phyloP scores from a whole-genome alignment of 2,797 vertebrate genomes.

The Sebastes kiyomatsui region DNA sequence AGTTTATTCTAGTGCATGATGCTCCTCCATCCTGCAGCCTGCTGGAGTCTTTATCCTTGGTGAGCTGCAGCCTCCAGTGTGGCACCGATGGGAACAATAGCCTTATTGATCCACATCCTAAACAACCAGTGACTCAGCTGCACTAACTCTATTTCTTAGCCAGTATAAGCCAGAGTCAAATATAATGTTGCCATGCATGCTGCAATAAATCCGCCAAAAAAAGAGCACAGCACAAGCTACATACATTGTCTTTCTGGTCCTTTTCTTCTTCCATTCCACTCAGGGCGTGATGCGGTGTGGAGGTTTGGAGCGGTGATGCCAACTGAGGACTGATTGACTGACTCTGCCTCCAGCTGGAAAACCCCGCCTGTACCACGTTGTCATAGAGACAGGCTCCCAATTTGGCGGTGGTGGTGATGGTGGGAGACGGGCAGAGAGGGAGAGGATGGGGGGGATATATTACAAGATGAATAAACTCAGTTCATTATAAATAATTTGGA shows the following conservation, averaged over 20 bases:
- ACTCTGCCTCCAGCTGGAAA: conserved; percentile 62
- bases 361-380: conserved; percentile 80
- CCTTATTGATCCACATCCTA: conserved; percentile 39
- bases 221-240: conserved; percentile 22
- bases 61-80: not conserved
- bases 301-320: conserved; percentile 57
- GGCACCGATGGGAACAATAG: conserved; percentile 62
- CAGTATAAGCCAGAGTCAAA: rapidly evolving
- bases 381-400: conserved; percentile 79
- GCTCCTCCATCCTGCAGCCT: not conserved
- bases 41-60: not conserved
- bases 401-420: conserved; percentile 9
- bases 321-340: conserved; percentile 39
- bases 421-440: not conserved
- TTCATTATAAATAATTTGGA: not conserved
- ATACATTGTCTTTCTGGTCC: conserved; percentile 79
- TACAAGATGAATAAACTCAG: not conserved
- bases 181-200: not conserved
- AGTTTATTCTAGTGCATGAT: not conserved
- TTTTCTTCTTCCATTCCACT: conserved; percentile 80
- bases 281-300: conserved; percentile 62
- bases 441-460: not conserved
- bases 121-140: conserved; percentile 54
- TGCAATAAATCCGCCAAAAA: not conserved
- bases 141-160: conserved; percentile 2